A percentile compares a stretch with the other conserved stretches of the same genome.
Evolutionary conservation across 2,113 vertebrate genomes (phyloP).

Genomic region (Rostratula benghalensis): DNA sequence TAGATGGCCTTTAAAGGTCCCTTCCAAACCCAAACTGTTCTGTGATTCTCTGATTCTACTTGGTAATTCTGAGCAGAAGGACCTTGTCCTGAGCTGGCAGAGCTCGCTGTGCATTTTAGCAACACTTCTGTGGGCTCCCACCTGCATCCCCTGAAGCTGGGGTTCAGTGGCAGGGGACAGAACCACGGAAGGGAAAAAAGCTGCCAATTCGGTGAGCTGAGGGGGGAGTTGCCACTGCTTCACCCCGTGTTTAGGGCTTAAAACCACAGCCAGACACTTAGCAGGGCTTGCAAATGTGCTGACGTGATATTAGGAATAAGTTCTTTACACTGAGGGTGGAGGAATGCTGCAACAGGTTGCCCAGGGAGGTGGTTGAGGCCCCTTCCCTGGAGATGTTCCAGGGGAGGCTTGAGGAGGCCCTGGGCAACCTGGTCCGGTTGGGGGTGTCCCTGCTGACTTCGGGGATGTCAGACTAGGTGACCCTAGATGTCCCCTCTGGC

Average conservation of each 20-base stretch:
- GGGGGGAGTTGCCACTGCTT: neutral
- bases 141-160: neutral
- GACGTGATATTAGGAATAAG: neutral
- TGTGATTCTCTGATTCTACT: neutral
- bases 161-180: neutral
- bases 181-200: neutral
- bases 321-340: too few relatives aligned
- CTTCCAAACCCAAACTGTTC: neutral
- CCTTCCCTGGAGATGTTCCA: too few relatives aligned
- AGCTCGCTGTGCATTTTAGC: neutral
- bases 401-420: too few relatives aligned
- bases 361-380: too few relatives aligned
- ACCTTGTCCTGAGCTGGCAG: neutral
- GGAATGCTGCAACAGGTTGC: too few relatives aligned
- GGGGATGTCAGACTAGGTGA: too few relatives aligned
- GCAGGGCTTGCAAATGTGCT: neutral
- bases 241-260: fast-evolving
- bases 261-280: neutral
- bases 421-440: too few relatives aligned
- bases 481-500: too few relatives aligned
- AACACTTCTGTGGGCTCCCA: neutral
- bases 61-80: neutral
- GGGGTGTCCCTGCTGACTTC: too few relatives aligned
- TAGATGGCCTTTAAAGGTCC: neutral
- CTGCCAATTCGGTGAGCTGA: neutral